Conservation (phyloP, 2,113 vertebrate species). For the Speoplatyrhinus poulsoni region DNA sequence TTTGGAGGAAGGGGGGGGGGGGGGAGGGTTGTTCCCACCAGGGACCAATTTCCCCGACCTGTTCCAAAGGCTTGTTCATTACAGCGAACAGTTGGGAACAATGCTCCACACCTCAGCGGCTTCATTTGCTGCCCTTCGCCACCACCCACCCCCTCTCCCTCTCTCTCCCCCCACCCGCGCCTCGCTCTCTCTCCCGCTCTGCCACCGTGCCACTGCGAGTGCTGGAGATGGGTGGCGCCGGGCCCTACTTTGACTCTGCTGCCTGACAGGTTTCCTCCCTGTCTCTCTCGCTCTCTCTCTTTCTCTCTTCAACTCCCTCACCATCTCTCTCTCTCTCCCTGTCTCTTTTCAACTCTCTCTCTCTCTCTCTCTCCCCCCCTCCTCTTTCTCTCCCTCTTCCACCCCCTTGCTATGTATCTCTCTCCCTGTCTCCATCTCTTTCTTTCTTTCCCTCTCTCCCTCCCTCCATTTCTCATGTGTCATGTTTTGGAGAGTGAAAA, state of each 20-base stretch:
- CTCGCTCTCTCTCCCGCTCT: constrained; percentile 29
- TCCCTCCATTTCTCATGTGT: constrained; percentile 57
- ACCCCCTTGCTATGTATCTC: neutral
- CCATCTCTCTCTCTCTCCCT: neutral
- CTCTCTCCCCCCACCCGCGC: constrained; percentile 46
- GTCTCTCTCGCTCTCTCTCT: no score
- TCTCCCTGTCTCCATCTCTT: constrained; percentile 43
- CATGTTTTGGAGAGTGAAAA: constrained; percentile 55
- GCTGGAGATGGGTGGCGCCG: no score
- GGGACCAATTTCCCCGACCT: constrained; percentile 62
- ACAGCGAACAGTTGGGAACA: constrained; percentile 59
- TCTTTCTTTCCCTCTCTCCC: constrained; percentile 22
- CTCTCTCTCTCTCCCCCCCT: neutral
- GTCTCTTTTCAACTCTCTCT: neutral
- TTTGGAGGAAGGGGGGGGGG: no score
- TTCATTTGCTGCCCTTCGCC: constrained; percentile 70
- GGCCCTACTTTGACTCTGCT: no score
- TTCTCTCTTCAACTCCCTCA: no score
- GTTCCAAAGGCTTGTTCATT: constrained; percentile 64
- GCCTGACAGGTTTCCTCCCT: neutral
- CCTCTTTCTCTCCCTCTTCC: neutral
- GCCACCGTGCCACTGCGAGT: neutral
- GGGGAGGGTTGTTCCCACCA: constrained; percentile 24
- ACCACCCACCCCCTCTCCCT: constrained; percentile 17
- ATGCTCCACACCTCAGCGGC: constrained; percentile 60